These are phyloP conservation scores for Megalops cyprinoides DNA, from an alignment of 2,797 vertebrate genomes.

Conservation along the genomic window DNA sequence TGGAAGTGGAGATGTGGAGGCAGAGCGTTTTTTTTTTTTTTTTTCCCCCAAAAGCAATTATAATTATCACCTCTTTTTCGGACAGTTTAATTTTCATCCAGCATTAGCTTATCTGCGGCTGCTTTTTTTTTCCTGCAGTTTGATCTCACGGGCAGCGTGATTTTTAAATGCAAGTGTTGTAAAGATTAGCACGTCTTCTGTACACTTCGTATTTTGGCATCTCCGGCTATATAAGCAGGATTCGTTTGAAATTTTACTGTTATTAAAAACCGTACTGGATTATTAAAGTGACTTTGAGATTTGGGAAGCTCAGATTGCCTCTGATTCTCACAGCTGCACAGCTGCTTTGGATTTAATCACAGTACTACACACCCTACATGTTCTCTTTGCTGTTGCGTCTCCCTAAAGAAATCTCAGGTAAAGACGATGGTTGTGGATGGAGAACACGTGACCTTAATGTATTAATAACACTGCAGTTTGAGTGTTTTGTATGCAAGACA, in stretches of 20 bases:
- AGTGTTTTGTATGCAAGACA: too few species aligned
- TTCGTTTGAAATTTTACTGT: not conserved
- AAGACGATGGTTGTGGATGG: not conserved
- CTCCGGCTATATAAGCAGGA: not conserved
- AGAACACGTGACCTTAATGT: too few species aligned
- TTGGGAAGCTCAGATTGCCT: not conserved
- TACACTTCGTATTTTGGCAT: not conserved
- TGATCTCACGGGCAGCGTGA: constrained; percentile 18
- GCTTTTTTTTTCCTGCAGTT: constrained; percentile 29
- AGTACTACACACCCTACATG: not conserved
- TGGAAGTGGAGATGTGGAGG: not conserved
- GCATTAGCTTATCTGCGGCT: constrained; percentile 23
- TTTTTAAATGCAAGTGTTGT: constrained; percentile 29
- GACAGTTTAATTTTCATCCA: constrained; percentile 31
- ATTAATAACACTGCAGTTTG: too few species aligned
- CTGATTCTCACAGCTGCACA: not conserved
- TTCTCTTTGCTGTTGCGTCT: not conserved
- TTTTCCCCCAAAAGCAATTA: constrained; percentile 31
- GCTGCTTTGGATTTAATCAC: constrained; percentile 16
- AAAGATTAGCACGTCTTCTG: constrained; percentile 30
- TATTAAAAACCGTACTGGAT: not conserved
- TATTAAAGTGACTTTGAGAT: constrained; percentile 7
- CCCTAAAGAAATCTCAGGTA: not conserved
- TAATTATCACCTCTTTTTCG: constrained; percentile 22
- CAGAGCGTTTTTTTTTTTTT: constrained; percentile 27